Conservation (phyloP, 2,797 vertebrate genomes). For the Distichodus sexfasciatus region DNA sequence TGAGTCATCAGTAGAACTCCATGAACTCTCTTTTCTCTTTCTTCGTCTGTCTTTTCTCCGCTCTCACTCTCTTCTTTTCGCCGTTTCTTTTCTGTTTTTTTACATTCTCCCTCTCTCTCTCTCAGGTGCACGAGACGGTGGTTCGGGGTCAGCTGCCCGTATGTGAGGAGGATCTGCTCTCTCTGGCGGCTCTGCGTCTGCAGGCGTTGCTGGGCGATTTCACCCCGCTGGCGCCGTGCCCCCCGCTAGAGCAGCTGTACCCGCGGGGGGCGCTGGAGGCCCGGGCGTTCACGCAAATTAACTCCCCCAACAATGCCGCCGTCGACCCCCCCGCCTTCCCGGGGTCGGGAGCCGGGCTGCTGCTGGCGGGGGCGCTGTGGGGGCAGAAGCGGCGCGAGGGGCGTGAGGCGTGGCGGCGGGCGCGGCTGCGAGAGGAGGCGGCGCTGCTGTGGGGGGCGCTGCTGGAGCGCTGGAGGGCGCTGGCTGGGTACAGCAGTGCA, state of each 20-base stretch:
- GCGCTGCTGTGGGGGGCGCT: conserved; percentile 77
- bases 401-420: conserved; percentile 72
- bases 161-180: conserved; percentile 85
- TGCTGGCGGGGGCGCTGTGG: conserved; percentile 76
- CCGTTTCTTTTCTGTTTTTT: conserved; percentile 1
- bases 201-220: conserved; percentile 88
- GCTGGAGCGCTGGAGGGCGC: conserved; percentile 87
- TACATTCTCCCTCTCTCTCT: conserved; percentile 1
- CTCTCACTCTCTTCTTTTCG: not conserved
- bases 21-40: conserved; percentile 1
- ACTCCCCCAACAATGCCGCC: too few relatives aligned
- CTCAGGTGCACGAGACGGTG: conserved; percentile 88
- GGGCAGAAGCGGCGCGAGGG: conserved; percentile 76
- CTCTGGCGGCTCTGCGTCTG: conserved; percentile 84
- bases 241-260: conserved; percentile 82
- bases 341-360: conserved; percentile 68
- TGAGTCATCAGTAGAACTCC: not conserved
- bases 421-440: conserved; percentile 78
- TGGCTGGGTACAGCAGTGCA: conserved; percentile 81
- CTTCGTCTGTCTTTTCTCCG: not conserved
- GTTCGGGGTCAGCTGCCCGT: conserved; percentile 84
- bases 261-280: conserved; percentile 71
- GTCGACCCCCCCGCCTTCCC: conserved; percentile 57
- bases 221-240: conserved; percentile 77
- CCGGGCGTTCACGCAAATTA: conserved; percentile 66